Percentiles rank a stretch among this genome's conserved stretches.
phyloP scores from a whole-genome alignment of 1,140 invertebrate genomes.

The Orius laevigatus region DNA sequence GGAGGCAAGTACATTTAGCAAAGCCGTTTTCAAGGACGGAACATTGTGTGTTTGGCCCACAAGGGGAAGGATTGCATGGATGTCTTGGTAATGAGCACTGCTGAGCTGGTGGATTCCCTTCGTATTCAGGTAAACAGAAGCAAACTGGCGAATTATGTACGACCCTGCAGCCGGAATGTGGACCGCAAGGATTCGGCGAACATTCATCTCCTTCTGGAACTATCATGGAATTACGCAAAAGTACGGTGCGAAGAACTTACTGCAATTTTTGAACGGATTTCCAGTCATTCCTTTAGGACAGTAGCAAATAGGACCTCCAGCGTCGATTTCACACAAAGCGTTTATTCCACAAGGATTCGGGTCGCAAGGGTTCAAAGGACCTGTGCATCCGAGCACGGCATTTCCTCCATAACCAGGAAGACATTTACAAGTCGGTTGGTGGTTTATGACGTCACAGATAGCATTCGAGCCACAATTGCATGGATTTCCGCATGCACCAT shows the following conservation, averaged over 20 bases:
- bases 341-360: constrained; percentile 71
- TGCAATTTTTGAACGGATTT: constrained; percentile 80
- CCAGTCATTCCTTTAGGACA: constrained; percentile 78
- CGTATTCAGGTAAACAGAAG: constrained; percentile 74
- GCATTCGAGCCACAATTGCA: constrained; percentile 60
- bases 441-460: constrained; percentile 56
- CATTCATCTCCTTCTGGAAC: constrained; percentile 77
- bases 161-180: constrained; percentile 59
- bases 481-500: constrained; percentile 52
- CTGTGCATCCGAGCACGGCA: constrained; percentile 35
- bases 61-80: constrained; percentile 69
- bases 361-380: constrained; percentile 49
- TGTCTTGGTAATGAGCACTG: constrained; percentile 48
- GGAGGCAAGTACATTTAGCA: constrained; percentile 70
- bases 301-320: constrained; percentile 73
- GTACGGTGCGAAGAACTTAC: constrained; percentile 39
- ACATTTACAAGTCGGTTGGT: constrained; percentile 57
- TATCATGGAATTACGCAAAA: constrained; percentile 24
- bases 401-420: constrained; percentile 55
- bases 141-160: constrained; percentile 53
- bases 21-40: constrained; percentile 62
- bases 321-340: constrained; percentile 68
- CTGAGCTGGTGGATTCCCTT: constrained; percentile 60
- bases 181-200: constrained; percentile 65
- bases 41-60: constrained; percentile 76